Evolutionary conservation across 2,797 vertebrate genomes (phyloP), one percentile per base, ranked within the genome.

Genomic region (Tapirus indicus): DNA sequence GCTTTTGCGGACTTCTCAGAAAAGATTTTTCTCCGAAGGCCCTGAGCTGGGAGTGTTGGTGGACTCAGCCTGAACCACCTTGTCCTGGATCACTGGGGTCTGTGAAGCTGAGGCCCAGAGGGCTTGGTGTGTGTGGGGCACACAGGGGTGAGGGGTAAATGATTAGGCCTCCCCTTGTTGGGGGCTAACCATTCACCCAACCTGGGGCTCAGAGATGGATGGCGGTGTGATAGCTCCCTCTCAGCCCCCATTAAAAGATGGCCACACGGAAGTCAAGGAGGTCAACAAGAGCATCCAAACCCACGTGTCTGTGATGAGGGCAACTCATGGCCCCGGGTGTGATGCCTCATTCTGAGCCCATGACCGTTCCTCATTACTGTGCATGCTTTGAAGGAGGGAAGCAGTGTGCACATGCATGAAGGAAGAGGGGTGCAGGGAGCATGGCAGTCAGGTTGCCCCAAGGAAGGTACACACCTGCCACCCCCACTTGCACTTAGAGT

Each of bases 291-390:
- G 52, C 2, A 10, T 27, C 56, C 2, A 8, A 6, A 47, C 4
- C 25, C 38, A n/a, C 3, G 12, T 41, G 5, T 25, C 12, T 0
- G 14, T 38, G 16, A 4, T 23, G 27, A 85, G n/a, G 49, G 41
- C 27, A 5, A 0, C 62, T 9, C 0, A 2, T 5, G 69, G 32
- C 1, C 52, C 20, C 7, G 7, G 32, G 4, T 0, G 11, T 13
- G 68, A 21, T 32, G 44, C 41, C 80, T 25, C 11, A 6, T 17
- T 44, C 58, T 6, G 11, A 69, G 32, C 44, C 38, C 9, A 2
- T 0, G 41, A 7, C 23, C 2, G 5, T 29, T 6, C 13, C 14
- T 17, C 12, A 0, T 12, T 0, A 2, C 35, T 0, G n/a, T 0
- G 0, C 3, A 0, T 10, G 54, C 71, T 78, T 58, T 8, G 64